phyloP scores from a whole-genome alignment of 2,113 vertebrate genomes.

The Clarias gariepinus region DNA sequence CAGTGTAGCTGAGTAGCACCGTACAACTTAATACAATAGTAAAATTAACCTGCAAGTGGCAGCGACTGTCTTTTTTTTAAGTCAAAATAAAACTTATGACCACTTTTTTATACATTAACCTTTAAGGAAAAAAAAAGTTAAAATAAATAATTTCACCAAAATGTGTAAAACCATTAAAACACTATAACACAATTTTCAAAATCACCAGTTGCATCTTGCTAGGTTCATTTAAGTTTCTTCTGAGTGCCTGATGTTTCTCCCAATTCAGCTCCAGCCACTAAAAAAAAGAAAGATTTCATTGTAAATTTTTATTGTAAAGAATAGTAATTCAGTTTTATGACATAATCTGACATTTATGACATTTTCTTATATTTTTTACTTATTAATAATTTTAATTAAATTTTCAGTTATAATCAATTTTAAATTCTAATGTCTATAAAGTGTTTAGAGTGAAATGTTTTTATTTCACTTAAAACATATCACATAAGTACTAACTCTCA shows the following conservation, averaged over 20 bases:
- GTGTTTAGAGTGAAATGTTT: background rate
- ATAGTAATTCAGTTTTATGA: background rate
- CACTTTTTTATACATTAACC: too few species aligned
- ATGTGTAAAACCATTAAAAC: background rate
- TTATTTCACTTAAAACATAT: background rate
- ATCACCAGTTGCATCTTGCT: background rate
- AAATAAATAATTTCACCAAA: background rate
- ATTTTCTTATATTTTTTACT: background rate
- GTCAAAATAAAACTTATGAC: too few species aligned
- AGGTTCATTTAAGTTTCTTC: slow-evolving; percentile 13
- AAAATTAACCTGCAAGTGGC: background rate
- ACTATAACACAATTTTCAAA: background rate
- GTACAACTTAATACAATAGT: background rate
- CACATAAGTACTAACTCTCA: background rate
- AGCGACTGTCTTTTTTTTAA: background rate
- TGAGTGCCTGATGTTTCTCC: slow-evolving; percentile 16
- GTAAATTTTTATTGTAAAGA: background rate
- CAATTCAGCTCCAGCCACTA: slow-evolving; percentile 14
- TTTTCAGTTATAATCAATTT: background rate
- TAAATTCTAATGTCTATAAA: background rate
- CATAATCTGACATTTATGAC: background rate
- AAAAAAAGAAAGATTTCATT: background rate
- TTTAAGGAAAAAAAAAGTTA: background rate
- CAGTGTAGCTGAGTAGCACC: background rate
- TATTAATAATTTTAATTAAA: background rate